phyloP scores from a whole-genome alignment of 53 echinoderm and acorn worm genomes.

The Temnopleurus reevesii region DNA sequence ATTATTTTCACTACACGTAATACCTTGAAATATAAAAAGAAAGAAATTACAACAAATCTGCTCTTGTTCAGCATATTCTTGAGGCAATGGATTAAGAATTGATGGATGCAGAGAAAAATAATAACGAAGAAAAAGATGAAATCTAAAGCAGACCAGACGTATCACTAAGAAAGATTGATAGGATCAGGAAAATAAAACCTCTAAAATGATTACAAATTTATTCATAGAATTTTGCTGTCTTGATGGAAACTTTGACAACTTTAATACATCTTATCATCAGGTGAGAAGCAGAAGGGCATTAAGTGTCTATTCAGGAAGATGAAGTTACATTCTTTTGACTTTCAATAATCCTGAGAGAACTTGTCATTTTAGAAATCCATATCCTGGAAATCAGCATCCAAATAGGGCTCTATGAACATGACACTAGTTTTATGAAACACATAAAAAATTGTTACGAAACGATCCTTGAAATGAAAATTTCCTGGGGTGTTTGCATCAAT shows the following conservation, averaged over 20 bases:
- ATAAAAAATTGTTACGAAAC: too few relatives aligned
- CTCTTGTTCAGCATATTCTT: too few relatives aligned
- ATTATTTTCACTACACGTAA: too few relatives aligned
- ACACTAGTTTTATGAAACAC: too few relatives aligned
- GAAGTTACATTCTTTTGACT: too few relatives aligned
- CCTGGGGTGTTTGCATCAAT: background rate
- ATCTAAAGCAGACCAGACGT: background rate
- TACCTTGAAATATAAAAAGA: too few relatives aligned
- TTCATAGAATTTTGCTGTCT: constrained; percentile 31
- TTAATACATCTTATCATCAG: constrained; percentile 18
- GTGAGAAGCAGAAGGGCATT: background rate
- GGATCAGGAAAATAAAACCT: background rate
- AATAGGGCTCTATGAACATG: too few relatives aligned
- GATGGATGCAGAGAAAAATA: background rate
- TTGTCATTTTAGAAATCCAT: too few relatives aligned
- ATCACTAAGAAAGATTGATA: constrained; percentile 16
- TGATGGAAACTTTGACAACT: background rate
- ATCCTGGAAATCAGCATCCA: too few relatives aligned
- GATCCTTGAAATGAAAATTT: background rate
- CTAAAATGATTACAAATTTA: constrained; percentile 4
- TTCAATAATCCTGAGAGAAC: too few relatives aligned
- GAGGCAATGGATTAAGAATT: background rate
- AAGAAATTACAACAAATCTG: too few relatives aligned
- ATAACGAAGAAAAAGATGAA: background rate
- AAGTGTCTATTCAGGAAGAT: too few relatives aligned